Base-by-base conservation (phyloP, 2,797 vertebrate species). In the Telmatherina bonti region DNA sequence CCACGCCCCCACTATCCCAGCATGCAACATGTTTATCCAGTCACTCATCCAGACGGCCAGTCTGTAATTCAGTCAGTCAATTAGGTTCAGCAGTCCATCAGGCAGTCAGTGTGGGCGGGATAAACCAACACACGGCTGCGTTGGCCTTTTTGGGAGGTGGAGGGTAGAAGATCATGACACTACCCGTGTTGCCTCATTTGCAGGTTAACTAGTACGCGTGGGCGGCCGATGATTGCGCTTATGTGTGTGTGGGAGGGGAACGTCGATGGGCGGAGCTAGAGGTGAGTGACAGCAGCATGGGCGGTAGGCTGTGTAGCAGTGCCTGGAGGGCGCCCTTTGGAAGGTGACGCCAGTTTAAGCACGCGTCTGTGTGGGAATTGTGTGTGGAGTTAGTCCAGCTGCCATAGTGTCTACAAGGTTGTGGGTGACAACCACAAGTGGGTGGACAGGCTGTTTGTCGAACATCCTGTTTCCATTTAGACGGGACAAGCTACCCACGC, bases 391-490 rank as follows among this genome's bases (percentile, higher is more conserved):
- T 66, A 53, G n/a, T 67, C 8, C 57, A 36, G 57, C 73, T 41
- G 67, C 15, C 7, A 64, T 36, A 59, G 70, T 29, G 53, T 79
- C 74, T 54, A 72, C 68, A 36, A 63, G 74, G 67, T 67, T 68
- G 58, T 62, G 5, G 45, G 22, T 16, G 55, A 62, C 24, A 62
- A 70, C 22, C 10, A n/a, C n/a, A 38, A 16, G 91, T 93, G 91
- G 93, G 93, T 79, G 93, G 92, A 93, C 89, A 91, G 75, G 86
- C 68, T 68, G 79, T 80, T 88, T 89, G 91, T 92, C 47, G 36
- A 81, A 86, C 89, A 89, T 78, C 69, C 74, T 67, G 89, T 79
- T 91, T 83, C 84, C 85, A 81, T 90, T 93, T 47, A 88, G 82
- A 79, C 15, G n/a, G 72, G 81, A 90, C 90, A 90, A 75, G 84